Percentiles rank a stretch among this genome's conserved stretches.
phyloP scores from a whole-genome alignment of 2,888 invertebrate species.

The Psylliodes chrysocephalus region DNA sequence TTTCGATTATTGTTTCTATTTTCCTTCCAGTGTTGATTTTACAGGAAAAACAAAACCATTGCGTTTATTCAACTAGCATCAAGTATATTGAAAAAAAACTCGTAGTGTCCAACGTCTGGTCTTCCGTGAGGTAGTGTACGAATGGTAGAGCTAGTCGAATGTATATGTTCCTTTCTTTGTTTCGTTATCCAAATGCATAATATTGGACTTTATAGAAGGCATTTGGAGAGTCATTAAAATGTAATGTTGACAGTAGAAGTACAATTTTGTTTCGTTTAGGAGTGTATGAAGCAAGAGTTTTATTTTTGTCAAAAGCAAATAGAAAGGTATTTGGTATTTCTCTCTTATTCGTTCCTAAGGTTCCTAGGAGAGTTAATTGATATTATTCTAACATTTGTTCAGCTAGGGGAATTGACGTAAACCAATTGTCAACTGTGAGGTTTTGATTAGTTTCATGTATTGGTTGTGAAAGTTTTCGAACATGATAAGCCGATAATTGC shows the following conservation, averaged over 20 bases:
- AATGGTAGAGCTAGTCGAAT: too few relatives aligned
- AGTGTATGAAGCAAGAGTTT: conserved; percentile 44
- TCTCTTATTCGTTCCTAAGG: too few relatives aligned
- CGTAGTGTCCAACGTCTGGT: conserved; percentile 47
- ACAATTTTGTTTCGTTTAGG: conserved; percentile 49
- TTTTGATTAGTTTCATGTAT: conserved; percentile 25
- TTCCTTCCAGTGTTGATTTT: background rate
- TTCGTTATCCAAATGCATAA: too few relatives aligned
- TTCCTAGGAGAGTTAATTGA: conserved; percentile 22
- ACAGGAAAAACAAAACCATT: background rate
- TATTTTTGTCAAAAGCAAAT: conserved; percentile 34
- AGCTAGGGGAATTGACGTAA: conserved; percentile 36
- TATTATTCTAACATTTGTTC: conserved; percentile 35
- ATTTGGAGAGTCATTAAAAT: conserved; percentile 15
- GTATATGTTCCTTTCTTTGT: too few relatives aligned
- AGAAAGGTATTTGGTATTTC: conserved; percentile 1
- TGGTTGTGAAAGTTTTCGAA: conserved; percentile 36
- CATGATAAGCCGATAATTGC: too few relatives aligned
- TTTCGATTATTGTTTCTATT: too few relatives aligned
- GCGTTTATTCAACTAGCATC: conserved; percentile 40
- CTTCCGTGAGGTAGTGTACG: conserved; percentile 42
- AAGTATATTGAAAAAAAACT: conserved; percentile 45
- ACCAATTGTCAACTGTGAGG: conserved; percentile 41
- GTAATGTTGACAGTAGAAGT: conserved; percentile 43
- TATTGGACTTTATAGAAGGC: too few relatives aligned